Evolutionary conservation across 2,888 invertebrate genomes (phyloP).

Genomic region (Cancer borealis): DNA sequence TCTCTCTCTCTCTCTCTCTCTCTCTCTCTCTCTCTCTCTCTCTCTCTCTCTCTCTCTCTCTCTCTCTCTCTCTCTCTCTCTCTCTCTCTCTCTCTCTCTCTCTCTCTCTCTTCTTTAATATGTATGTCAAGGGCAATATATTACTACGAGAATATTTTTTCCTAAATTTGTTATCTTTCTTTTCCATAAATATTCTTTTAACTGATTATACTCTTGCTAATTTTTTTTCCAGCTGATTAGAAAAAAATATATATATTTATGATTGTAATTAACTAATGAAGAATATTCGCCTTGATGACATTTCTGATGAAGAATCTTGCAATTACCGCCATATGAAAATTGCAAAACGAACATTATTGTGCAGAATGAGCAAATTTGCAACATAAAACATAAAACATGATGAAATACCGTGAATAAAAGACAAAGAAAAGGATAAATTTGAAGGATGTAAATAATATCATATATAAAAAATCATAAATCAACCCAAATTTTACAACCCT

Average conservation of each 20-base stretch:
- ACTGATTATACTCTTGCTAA: background rate
- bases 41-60: constrained; percentile 17
- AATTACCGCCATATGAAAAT: background rate
- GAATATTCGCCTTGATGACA: background rate
- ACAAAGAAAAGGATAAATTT: background rate
- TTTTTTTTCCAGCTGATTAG: background rate
- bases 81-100: background rate
- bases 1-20: constrained; percentile 8
- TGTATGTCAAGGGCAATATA: too few relatives aligned
- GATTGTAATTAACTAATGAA: background rate
- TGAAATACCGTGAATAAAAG: background rate
- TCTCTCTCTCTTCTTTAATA: background rate
- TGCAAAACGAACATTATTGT: background rate
- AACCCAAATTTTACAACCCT: background rate
- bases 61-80: constrained; percentile 23
- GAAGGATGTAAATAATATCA: background rate
- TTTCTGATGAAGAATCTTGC: background rate
- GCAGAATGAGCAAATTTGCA: background rate
- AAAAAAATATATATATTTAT: background rate
- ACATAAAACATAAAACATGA: background rate
- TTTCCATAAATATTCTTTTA: background rate
- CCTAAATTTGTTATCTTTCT: background rate
- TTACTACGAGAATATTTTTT: background rate
- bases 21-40: constrained; percentile 7
- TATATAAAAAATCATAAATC: background rate